phyloP scores from a whole-genome alignment of 2,888 invertebrate species.

The Andrena flavipes region DNA sequence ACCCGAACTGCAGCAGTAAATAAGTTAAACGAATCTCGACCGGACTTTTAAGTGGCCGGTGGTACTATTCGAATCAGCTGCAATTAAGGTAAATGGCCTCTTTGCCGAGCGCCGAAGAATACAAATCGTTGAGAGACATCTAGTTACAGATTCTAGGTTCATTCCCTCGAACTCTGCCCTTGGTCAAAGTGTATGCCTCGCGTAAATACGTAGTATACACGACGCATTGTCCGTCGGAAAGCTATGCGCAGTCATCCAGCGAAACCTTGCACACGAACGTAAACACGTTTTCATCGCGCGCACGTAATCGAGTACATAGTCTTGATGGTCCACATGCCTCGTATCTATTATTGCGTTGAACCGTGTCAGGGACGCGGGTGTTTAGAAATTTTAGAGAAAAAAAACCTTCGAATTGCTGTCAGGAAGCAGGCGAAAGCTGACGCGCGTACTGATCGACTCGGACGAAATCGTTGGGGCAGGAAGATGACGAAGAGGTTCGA shows the following conservation, averaged over 20 bases:
- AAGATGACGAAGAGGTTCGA: constrained; percentile 99
- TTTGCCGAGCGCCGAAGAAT: neutral
- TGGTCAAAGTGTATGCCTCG: too few relatives aligned
- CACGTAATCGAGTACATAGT: constrained; percentile 4
- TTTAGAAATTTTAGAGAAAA: neutral
- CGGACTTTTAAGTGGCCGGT: neutral
- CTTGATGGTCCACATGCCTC: neutral
- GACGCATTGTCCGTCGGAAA: neutral
- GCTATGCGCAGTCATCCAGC: neutral
- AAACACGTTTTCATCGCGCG: neutral
- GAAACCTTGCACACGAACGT: neutral
- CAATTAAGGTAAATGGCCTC: neutral
- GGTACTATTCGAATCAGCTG: neutral
- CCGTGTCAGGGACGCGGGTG: constrained; percentile 4
- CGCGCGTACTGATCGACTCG: constrained; percentile 41
- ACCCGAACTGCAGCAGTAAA: neutral
- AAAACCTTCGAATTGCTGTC: neutral
- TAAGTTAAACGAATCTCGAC: neutral
- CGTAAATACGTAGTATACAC: too few relatives aligned
- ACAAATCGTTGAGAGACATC: neutral
- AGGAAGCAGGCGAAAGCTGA: constrained; percentile 48
- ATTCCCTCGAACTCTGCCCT: too few relatives aligned
- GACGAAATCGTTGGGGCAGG: constrained; percentile 40
- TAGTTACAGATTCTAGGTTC: too few relatives aligned
- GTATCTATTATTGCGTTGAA: neutral